These are phyloP conservation scores for Salvator merianae DNA, from an alignment of 2,113 vertebrate genomes.

Conservation along the genomic window DNA sequence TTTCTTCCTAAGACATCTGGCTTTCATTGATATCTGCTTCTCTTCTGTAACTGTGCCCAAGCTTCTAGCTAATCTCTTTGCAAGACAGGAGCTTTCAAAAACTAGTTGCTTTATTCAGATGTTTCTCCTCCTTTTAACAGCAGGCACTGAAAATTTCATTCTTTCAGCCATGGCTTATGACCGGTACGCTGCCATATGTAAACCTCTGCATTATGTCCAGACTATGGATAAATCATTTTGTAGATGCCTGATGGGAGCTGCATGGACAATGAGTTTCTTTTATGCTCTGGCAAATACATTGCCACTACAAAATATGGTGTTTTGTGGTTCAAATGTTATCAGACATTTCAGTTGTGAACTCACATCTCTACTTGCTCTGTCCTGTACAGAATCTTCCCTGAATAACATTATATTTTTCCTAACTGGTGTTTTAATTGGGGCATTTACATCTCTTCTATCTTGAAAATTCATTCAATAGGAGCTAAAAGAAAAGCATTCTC, in stretches of 20 bases:
- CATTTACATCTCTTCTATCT: background rate
- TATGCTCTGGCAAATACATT: constrained; percentile 4
- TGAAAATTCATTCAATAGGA: constrained; percentile 1
- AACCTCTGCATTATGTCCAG: constrained; percentile 19
- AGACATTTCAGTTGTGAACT: constrained; percentile 38
- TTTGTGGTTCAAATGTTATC: constrained; percentile 4
- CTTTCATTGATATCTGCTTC: constrained; percentile 22
- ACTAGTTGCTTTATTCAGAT: constrained; percentile 26
- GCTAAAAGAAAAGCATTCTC: background rate
- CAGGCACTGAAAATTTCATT: constrained; percentile 24
- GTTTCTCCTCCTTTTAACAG: constrained; percentile 26
- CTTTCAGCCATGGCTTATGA: constrained; percentile 40
- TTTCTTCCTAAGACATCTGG: constrained; percentile 36
- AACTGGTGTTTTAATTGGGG: background rate
- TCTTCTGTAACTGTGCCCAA: constrained; percentile 32
- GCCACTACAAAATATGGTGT: background rate
- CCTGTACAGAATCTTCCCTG: background rate
- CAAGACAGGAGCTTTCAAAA: background rate
- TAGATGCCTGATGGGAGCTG: background rate
- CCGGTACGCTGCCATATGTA: constrained; percentile 28
- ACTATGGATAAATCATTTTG: background rate
- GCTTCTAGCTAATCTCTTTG: constrained; percentile 22
- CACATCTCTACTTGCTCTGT: constrained; percentile 12
- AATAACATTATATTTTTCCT: constrained; percentile 6
- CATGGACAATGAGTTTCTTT: constrained; percentile 18